These are phyloP conservation scores for Forbesichthys papilliferus DNA, from an alignment of 2,113 vertebrate species.

Conservation along the genomic window DNA sequence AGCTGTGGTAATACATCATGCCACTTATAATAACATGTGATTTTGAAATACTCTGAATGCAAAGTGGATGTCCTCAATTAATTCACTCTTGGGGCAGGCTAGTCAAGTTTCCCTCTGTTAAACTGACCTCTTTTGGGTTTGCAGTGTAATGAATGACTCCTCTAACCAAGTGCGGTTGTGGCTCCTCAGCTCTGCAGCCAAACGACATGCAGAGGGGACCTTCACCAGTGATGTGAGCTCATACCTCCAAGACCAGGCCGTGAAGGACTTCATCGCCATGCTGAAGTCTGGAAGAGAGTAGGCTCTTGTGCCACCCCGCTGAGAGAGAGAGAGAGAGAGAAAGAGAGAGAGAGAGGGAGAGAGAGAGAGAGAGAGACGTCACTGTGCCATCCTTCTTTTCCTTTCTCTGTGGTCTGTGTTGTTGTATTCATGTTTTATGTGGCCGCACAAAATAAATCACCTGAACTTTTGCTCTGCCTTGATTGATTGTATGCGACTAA, in stretches of 20 bases:
- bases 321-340: too few species aligned
- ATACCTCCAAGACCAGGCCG: constrained; percentile 89
- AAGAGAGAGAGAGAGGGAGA: too few species aligned
- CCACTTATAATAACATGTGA: too few species aligned
- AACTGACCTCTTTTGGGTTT: too few species aligned
- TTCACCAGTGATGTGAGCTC: constrained; percentile 94
- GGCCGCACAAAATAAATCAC: constrained; percentile 78
- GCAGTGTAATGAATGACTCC: too few species aligned
- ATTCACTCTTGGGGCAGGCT: too few species aligned
- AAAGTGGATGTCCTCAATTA: too few species aligned
- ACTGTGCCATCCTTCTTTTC: constrained; percentile 15
- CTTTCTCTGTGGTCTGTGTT: constrained; percentile 31
- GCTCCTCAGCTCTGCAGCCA: constrained; percentile 75
- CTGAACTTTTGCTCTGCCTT: constrained; percentile 67
- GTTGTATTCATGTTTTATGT: constrained; percentile 33
- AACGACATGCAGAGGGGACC: constrained; percentile 91
- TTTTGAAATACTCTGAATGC: too few species aligned
- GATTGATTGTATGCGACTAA: constrained; percentile 43
- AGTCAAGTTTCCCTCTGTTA: too few species aligned
- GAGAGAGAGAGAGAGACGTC: background rate
- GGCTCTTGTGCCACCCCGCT: constrained; percentile 61
- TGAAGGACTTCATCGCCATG: constrained; percentile 92
- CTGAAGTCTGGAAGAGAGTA: constrained; percentile 94
- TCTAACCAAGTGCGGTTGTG: background rate
- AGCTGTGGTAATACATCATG: too few species aligned